phyloP scores from a whole-genome alignment of 2,797 vertebrate species.

The Cercopithecus mitis region DNA sequence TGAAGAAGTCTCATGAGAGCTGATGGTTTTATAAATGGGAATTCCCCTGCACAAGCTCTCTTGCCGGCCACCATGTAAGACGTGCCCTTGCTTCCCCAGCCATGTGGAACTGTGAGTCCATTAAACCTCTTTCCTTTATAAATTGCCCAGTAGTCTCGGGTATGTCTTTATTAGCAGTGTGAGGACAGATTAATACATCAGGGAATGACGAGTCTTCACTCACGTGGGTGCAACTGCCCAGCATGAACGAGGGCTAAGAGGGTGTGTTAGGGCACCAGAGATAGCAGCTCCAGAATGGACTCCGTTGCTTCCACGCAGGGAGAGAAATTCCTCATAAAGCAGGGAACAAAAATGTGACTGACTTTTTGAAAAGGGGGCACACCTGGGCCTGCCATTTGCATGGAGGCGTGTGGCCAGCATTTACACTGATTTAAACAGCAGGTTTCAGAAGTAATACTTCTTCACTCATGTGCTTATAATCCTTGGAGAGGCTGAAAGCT shows the following conservation, averaged over 20 bases:
- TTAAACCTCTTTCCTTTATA: too few species aligned
- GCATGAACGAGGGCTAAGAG: neutral
- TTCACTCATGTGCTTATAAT: neutral
- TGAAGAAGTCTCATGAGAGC: too few species aligned
- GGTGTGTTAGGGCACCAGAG: too few species aligned
- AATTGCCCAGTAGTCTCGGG: too few species aligned
- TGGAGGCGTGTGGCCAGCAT: neutral
- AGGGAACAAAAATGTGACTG: neutral
- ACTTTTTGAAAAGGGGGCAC: neutral
- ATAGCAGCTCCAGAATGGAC: neutral
- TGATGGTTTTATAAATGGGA: too few species aligned
- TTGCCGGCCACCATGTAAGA: too few species aligned
- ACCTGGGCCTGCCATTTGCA: neutral
- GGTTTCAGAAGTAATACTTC: neutral
- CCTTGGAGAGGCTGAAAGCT: neutral
- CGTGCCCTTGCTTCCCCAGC: too few species aligned
- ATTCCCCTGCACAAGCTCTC: too few species aligned
- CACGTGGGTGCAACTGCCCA: neutral
- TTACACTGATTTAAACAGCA: conserved; percentile 6
- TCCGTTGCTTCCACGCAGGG: accelerated
- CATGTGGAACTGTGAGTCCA: too few species aligned
- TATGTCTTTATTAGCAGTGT: too few species aligned
- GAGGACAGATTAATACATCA: too few species aligned
- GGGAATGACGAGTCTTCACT: neutral
- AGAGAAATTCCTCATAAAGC: neutral